Conservation (phyloP, 1,140 invertebrate genomes). For the Solen grandis region DNA sequence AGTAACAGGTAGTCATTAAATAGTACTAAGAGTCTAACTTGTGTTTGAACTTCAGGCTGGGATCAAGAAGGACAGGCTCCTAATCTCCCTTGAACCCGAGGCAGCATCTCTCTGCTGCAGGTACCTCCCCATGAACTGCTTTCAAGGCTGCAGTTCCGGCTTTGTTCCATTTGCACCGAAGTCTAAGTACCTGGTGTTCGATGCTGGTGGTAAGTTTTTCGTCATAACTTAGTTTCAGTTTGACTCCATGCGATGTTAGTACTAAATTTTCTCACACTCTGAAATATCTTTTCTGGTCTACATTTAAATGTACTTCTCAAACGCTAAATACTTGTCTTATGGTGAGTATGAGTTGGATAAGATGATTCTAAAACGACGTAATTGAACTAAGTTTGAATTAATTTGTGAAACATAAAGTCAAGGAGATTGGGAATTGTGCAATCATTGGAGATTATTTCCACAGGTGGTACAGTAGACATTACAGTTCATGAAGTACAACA, state of each 20-base stretch:
- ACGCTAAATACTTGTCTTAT: too few species aligned
- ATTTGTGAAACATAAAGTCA: background rate
- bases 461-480: too few species aligned
- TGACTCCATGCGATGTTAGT: too few species aligned
- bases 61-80: slow-evolving; percentile 20
- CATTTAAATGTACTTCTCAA: too few species aligned
- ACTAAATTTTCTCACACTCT: too few species aligned
- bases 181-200: slow-evolving; percentile 39
- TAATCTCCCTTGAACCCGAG: slow-evolving; percentile 54
- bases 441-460: slow-evolving; percentile 5
- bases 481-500: slow-evolving; percentile 31
- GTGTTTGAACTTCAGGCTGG: slow-evolving; percentile 57
- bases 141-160: background rate
- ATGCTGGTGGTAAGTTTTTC: slow-evolving; percentile 37
- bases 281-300: too few species aligned
- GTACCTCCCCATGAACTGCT: slow-evolving; percentile 21
- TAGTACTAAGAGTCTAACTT: too few species aligned
- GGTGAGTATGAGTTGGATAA: too few species aligned
- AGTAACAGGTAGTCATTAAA: too few species aligned
- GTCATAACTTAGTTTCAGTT: too few species aligned
- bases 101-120: slow-evolving; percentile 51
- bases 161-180: slow-evolving; percentile 15
- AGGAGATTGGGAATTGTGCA: background rate
- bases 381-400: too few species aligned
- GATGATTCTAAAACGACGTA: too few species aligned